phyloP scores from a whole-genome alignment of 2,797 vertebrate genomes.

The Hydrophis major region DNA sequence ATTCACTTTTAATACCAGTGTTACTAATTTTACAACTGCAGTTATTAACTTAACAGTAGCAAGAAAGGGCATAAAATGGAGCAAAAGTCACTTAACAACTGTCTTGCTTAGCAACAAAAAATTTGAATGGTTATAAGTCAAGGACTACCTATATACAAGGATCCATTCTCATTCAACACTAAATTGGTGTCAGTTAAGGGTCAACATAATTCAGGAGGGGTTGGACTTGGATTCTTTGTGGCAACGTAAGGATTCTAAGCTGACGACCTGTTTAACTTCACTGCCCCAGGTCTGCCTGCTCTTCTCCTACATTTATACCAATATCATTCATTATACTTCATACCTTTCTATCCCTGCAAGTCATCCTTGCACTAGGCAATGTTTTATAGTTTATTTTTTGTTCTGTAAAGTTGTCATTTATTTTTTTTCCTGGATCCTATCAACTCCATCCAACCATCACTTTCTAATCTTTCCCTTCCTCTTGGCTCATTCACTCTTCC shows the following conservation, averaged over 20 bases:
- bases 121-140: not conserved
- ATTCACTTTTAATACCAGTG: not conserved
- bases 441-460: not conserved
- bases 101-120: not conserved
- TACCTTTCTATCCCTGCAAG: not conserved
- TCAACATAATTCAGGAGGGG: not conserved
- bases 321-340: not conserved
- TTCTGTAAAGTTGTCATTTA: not conserved
- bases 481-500: not conserved
- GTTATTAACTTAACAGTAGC: not conserved
- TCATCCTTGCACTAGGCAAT: not conserved
- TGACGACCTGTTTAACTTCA: not conserved
- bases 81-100: not conserved
- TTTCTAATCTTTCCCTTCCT: not conserved
- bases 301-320: not conserved
- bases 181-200: not conserved
- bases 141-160: not conserved
- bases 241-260: not conserved
- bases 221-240: not conserved
- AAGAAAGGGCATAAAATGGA: not conserved
- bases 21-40: not conserved
- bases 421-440: not conserved
- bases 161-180: not conserved
- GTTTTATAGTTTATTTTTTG: not conserved
- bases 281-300: not conserved